phyloP scores from a whole-genome alignment of 1,140 invertebrate genomes.

The Pissodes strobi region DNA sequence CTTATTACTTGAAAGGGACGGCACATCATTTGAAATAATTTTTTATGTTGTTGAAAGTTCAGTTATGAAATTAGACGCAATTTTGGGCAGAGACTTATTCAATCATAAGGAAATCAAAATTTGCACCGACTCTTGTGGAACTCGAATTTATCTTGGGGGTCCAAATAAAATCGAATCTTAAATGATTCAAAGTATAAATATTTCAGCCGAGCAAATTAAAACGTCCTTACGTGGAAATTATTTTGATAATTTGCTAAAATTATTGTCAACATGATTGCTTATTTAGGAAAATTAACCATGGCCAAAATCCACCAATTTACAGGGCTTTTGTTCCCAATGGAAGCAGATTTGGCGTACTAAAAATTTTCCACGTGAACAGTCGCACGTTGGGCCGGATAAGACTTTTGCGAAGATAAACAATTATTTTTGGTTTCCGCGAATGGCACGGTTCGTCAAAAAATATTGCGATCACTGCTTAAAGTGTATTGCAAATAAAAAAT shows the following conservation, averaged over 20 bases:
- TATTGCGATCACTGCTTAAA: too few species aligned
- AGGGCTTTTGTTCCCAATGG: slow-evolving; percentile 9
- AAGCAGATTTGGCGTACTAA: slow-evolving; percentile 17
- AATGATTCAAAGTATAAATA: neutral
- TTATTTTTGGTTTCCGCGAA: slow-evolving; percentile 9
- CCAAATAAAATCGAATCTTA: neutral
- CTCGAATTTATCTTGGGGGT: neutral
- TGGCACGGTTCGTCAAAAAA: too few species aligned
- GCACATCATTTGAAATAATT: neutral
- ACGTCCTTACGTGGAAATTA: neutral
- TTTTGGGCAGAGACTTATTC: slow-evolving; percentile 14
- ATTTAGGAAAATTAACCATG: slow-evolving; percentile 14
- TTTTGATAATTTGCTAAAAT: neutral
- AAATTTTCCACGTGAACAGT: slow-evolving; percentile 21
- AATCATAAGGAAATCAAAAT: slow-evolving; percentile 5
- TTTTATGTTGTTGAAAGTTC: slow-evolving; percentile 2
- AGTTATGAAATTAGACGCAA: slow-evolving; percentile 1
- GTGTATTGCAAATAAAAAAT: neutral
- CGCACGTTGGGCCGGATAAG: slow-evolving; percentile 14
- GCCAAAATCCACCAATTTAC: slow-evolving; percentile 7
- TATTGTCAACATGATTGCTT: slow-evolving; percentile 13
- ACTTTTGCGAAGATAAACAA: slow-evolving; percentile 9
- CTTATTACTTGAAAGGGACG: neutral
- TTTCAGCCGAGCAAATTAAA: neutral
- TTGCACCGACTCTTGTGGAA: slow-evolving; percentile 3